These are phyloP conservation scores for Brachycybe producta DNA, from an alignment of 2,888 invertebrate species.

Conservation along the genomic window DNA sequence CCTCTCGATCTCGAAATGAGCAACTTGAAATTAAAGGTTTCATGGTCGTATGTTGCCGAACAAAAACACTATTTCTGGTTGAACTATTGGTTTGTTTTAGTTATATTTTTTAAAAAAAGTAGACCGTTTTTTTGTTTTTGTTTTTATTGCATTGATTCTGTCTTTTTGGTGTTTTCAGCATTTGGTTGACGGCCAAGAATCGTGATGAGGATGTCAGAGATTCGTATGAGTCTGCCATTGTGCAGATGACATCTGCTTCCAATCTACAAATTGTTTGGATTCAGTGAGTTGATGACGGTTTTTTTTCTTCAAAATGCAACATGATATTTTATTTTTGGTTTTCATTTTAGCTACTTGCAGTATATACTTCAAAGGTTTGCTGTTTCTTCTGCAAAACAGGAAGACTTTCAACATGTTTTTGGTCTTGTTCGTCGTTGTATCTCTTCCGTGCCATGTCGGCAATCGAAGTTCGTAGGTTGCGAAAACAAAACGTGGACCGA, in stretches of 20 bases:
- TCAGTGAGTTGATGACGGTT: slow-evolving; percentile 8
- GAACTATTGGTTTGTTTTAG: slow-evolving; percentile 13
- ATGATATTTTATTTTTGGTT: too few relatives aligned
- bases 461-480: slow-evolving; percentile 6
- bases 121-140: neutral
- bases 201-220: slow-evolving; percentile 5
- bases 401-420: slow-evolving; percentile 1
- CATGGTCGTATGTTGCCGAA: neutral
- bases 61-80: slow-evolving; percentile 13
- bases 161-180: neutral
- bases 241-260: neutral
- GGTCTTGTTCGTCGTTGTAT: slow-evolving; percentile 5
- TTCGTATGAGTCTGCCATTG: slow-evolving; percentile 11
- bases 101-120: neutral
- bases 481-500: neutral
- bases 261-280: slow-evolving; percentile 12
- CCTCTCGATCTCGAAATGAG: neutral
- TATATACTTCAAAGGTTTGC: neutral
- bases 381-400: neutral
- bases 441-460: slow-evolving; percentile 5
- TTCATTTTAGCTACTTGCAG: slow-evolving; percentile 8
- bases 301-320: neutral
- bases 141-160: neutral
- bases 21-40: neutral
- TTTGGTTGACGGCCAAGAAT: slow-evolving; percentile 1